A percentile compares a stretch with the other conserved stretches of the same genome.
Conservation (phyloP, 2,113 vertebrate species). For the Antechinus flavipes region DNA sequence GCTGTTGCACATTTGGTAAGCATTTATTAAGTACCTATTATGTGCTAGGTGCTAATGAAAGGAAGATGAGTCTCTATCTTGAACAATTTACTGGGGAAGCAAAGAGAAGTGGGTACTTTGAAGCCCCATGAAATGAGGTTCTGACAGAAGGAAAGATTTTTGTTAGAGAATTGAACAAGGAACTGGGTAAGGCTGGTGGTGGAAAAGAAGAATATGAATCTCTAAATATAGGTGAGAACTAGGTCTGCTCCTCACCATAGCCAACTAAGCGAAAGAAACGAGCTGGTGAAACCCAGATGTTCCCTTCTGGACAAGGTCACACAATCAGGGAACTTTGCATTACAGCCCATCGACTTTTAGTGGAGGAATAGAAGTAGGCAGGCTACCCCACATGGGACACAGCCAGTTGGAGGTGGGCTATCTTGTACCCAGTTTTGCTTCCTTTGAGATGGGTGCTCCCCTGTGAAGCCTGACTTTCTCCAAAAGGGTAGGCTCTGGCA, state of each 20-base stretch:
- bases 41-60: rapidly evolving
- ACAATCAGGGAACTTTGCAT: background rate
- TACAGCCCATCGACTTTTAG: background rate
- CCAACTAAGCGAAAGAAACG: background rate
- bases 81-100: background rate
- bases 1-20: background rate
- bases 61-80: background rate
- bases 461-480: background rate
- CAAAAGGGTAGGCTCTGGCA: background rate
- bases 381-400: background rate
- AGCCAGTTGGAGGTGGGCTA: background rate
- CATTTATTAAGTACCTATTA: rapidly evolving
- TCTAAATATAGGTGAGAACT: background rate
- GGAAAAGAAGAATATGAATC: background rate
- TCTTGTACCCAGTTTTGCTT: background rate
- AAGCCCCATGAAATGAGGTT: background rate
- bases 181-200: background rate
- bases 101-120: background rate
- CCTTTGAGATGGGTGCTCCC: background rate
- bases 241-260: background rate
- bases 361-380: background rate
- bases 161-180: background rate
- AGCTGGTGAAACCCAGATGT: background rate
- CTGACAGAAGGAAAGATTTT: background rate
- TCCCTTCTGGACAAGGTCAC: background rate